These are phyloP conservation scores for Rapana venosa DNA, from an alignment of 2,888 invertebrate species.

Conservation along the genomic window DNA sequence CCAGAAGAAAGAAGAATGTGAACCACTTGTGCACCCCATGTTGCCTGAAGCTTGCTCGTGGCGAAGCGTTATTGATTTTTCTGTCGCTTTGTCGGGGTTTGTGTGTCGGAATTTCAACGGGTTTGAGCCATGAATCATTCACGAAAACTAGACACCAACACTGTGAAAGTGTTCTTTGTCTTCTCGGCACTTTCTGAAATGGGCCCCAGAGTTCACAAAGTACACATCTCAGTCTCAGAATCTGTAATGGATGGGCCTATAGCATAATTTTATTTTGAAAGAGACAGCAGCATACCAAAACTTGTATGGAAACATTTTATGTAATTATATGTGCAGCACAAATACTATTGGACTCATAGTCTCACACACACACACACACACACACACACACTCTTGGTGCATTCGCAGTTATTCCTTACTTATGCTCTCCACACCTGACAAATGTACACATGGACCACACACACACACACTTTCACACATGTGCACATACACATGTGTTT, in stretches of 20 bases:
- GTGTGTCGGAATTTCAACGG: not conserved
- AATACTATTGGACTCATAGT: too few species aligned
- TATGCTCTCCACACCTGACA: not conserved
- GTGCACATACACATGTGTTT: not conserved
- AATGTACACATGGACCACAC: not conserved
- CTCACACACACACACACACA: not conserved
- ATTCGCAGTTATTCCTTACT: too few species aligned
- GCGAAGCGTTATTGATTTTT: constrained; percentile 7
- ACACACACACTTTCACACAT: constrained; percentile 1
- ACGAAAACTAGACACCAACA: not conserved
- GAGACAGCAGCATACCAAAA: too few species aligned
- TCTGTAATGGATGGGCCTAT: too few species aligned
- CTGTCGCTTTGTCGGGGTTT: not conserved
- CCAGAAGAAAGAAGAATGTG: constrained; percentile 23
- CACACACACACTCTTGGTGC: too few species aligned
- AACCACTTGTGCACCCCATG: not conserved
- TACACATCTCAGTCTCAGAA: too few species aligned
- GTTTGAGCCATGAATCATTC: not conserved
- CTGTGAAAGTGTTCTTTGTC: too few species aligned
- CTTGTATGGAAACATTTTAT: too few species aligned
- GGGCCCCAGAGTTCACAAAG: too few species aligned
- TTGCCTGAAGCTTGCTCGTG: not conserved
- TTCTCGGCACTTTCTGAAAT: too few species aligned
- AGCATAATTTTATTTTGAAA: too few species aligned
- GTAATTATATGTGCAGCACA: too few species aligned